Percentiles rank a stretch among this genome's conserved stretches.
Evolutionary conservation across 2,797 vertebrate species (phyloP).

Genomic region (Poeciliopsis turneri): DNA sequence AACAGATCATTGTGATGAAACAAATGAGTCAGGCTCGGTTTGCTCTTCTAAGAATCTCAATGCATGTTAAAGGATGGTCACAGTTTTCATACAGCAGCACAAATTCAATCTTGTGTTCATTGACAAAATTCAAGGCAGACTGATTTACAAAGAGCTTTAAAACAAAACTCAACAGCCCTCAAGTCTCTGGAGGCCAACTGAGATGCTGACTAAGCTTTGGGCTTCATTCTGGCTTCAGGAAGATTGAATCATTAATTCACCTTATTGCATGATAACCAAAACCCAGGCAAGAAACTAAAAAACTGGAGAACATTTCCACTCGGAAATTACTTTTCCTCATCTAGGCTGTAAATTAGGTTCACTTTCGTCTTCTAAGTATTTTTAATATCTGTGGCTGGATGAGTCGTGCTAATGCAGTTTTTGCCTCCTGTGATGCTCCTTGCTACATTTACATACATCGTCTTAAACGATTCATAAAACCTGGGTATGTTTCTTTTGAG

Average conservation of each 20-base stretch:
- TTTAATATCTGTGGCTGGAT: not conserved
- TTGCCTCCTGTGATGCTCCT: not conserved
- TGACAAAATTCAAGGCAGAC: not conserved
- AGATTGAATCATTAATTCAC: not conserved
- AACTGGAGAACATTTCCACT: not conserved
- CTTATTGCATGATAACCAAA: not conserved
- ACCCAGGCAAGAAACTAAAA: not conserved
- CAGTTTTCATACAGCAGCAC: not conserved
- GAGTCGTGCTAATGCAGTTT: not conserved
- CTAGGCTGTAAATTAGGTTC: slow-evolving; percentile 2
- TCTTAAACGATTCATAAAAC: not conserved
- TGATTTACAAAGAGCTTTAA: not conserved
- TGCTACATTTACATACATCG: not conserved
- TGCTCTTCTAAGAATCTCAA: not conserved
- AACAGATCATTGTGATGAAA: not conserved
- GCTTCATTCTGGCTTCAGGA: not conserved
- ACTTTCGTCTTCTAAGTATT: not conserved
- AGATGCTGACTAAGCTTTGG: not conserved
- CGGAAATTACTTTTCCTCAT: slow-evolving; percentile 9
- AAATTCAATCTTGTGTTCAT: not conserved
- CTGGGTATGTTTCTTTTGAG: not conserved
- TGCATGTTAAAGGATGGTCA: no score
- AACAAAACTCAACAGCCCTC: not conserved
- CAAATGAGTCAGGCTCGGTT: no score
- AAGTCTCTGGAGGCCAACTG: not conserved